These are phyloP conservation scores for Pristionchus fissidentatus DNA, from an alignment of 2,888 invertebrate genomes.

Conservation along the genomic window DNA sequence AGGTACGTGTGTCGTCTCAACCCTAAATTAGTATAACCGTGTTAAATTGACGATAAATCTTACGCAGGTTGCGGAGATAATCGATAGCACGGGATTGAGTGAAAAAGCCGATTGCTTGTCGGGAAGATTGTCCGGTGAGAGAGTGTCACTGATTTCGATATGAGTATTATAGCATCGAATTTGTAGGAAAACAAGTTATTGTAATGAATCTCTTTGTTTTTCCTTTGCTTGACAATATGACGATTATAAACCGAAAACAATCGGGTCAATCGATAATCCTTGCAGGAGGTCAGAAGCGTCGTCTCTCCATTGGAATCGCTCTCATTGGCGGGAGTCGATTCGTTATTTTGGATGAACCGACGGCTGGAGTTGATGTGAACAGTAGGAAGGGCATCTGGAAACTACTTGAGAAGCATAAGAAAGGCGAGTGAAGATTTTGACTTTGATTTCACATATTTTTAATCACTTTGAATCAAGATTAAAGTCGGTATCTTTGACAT, in stretches of 20 bases:
- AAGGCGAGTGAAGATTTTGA: constrained; percentile 72
- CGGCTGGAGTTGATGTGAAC: constrained; percentile 86
- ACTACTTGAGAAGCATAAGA: constrained; percentile 83
- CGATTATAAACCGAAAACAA: no score
- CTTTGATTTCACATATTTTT: no score
- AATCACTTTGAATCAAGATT: no score
- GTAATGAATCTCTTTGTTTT: no score
- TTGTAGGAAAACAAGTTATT: no score
- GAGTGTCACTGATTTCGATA: neutral
- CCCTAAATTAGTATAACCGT: neutral
- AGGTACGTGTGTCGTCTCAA: constrained; percentile 75
- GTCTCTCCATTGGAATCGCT: constrained; percentile 89
- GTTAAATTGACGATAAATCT: neutral
- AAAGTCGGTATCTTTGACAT: no score
- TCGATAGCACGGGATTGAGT: constrained; percentile 81
- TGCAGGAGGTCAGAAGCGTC: constrained; percentile 87
- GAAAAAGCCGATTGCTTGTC: constrained; percentile 79
- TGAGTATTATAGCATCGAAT: no score
- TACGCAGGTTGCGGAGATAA: constrained; percentile 75
- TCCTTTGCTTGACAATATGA: no score
- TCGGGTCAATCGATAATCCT: neutral
- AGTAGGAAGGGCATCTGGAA: constrained; percentile 87
- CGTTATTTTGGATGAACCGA: constrained; percentile 74
- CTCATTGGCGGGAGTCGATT: constrained; percentile 84
- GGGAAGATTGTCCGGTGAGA: constrained; percentile 61